Percentiles rank a stretch among this genome's conserved stretches.
Conservation (phyloP, 2,888 invertebrate genomes). For the Sphaerophoria rueppellii region DNA sequence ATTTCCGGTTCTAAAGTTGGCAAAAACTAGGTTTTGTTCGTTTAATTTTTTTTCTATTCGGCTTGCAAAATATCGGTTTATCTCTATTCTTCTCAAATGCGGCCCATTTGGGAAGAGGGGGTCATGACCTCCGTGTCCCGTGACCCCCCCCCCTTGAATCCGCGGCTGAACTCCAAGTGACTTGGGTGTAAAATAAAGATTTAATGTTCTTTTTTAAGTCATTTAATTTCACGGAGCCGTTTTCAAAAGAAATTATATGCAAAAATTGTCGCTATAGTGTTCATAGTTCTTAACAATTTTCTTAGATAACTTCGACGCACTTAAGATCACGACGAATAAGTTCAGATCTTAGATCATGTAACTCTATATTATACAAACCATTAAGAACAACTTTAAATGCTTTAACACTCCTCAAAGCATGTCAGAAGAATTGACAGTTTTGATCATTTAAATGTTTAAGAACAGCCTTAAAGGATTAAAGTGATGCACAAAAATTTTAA, state of each 20-base stretch:
- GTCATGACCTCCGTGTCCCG: no score
- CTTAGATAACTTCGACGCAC: conserved; percentile 60
- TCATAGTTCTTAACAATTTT: conserved; percentile 50
- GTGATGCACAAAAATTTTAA: neutral
- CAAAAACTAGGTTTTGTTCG: no score
- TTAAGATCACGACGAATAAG: conserved; percentile 46
- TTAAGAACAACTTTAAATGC: conserved; percentile 59
- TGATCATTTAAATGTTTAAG: neutral
- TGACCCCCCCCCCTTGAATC: no score
- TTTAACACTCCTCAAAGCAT: conserved; percentile 38
- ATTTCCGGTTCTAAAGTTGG: no score
- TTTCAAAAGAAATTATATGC: conserved; percentile 26
- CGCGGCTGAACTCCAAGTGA: conserved; percentile 10
- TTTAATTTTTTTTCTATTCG: no score
- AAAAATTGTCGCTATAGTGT: conserved; percentile 36
- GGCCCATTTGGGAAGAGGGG: no score
- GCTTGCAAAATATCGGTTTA: no score
- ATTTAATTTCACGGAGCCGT: conserved; percentile 19
- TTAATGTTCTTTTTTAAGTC: conserved; percentile 29
- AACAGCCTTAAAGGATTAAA: neutral
- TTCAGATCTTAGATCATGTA: conserved; percentile 46
- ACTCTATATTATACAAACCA: conserved; percentile 54
- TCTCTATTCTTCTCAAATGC: no score
- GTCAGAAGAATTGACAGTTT: conserved; percentile 47
- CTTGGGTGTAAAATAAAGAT: conserved; percentile 56